A percentile compares a stretch with the other conserved stretches of the same genome.
Conservation (phyloP, 2,888 invertebrate genomes). For the Synergus gifuensis region DNA sequence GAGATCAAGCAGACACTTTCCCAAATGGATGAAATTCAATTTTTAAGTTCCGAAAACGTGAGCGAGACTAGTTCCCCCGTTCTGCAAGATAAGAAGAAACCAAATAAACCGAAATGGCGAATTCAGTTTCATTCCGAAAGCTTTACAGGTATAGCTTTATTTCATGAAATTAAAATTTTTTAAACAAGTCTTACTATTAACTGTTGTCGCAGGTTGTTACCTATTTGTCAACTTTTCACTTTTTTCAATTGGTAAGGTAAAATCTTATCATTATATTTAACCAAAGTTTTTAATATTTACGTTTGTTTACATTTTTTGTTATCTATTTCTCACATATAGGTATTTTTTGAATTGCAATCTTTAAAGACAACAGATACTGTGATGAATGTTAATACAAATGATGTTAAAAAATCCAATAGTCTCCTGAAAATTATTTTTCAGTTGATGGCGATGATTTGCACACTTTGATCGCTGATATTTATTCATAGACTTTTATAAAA, state of each 20-base stretch:
- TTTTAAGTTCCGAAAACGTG: slow-evolving; percentile 30
- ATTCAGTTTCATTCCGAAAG: slow-evolving; percentile 32
- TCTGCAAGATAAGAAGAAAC: background rate
- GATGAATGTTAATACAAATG: slow-evolving; percentile 45
- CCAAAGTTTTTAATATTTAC: too few species aligned
- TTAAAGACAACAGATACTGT: too few species aligned
- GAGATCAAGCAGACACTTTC: slow-evolving; percentile 13
- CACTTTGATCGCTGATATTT: slow-evolving; percentile 68
- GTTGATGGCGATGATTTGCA: slow-evolving; percentile 61
- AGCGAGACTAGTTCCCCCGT: background rate
- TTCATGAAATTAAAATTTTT: slow-evolving; percentile 7
- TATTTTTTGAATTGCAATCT: too few species aligned
- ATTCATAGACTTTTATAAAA: slow-evolving; percentile 11
- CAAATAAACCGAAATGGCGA: slow-evolving; percentile 53
- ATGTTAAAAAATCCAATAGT: slow-evolving; percentile 59
- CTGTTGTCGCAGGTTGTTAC: too few species aligned
- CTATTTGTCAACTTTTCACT: too few species aligned
- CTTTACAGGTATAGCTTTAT: slow-evolving; percentile 39
- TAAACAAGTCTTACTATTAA: background rate
- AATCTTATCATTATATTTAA: too few species aligned
- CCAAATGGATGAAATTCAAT: slow-evolving; percentile 36
- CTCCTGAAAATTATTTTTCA: slow-evolving; percentile 58
- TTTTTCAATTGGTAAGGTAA: too few species aligned
- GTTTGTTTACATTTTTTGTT: too few species aligned
- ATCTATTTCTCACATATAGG: too few species aligned